These are phyloP conservation scores for Dysdera silvatica DNA, from an alignment of 1,140 invertebrate genomes.

Conservation along the genomic window DNA sequence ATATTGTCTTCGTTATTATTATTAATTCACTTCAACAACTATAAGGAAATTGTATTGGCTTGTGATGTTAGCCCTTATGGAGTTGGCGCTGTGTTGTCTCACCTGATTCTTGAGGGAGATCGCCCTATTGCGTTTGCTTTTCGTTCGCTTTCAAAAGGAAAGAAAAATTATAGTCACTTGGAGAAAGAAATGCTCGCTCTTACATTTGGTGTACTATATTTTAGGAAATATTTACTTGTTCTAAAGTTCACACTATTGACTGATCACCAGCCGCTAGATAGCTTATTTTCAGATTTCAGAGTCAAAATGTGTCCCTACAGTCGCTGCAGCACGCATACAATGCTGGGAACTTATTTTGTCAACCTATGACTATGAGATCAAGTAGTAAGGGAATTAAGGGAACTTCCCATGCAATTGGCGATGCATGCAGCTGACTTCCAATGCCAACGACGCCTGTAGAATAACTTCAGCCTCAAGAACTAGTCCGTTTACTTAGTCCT, in stretches of 20 bases:
- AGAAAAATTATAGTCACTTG: constrained; percentile 49
- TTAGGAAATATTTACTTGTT: constrained; percentile 45
- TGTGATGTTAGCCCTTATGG: constrained; percentile 48
- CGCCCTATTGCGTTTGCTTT: constrained; percentile 47
- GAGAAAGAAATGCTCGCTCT: constrained; percentile 49
- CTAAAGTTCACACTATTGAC: constrained; percentile 45
- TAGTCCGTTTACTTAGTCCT: not conserved
- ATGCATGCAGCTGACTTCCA: constrained; percentile 37
- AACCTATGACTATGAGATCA: constrained; percentile 40
- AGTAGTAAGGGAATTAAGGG: constrained; percentile 35
- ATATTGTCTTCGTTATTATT: not conserved
- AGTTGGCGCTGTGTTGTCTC: constrained; percentile 46
- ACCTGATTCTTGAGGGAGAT: constrained; percentile 43
- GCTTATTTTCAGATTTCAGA: constrained; percentile 41
- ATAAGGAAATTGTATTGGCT: not conserved
- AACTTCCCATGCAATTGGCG: constrained; percentile 33
- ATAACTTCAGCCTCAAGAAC: not conserved
- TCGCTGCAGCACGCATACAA: constrained; percentile 39
- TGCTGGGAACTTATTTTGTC: constrained; percentile 40
- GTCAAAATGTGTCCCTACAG: constrained; percentile 36
- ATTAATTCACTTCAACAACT: not conserved
- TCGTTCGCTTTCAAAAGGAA: constrained; percentile 41
- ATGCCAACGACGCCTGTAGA: too few species aligned
- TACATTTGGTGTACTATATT: constrained; percentile 43
- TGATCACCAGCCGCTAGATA: constrained; percentile 46